Percentiles rank a stretch among this genome's conserved stretches.
These are phyloP conservation scores for Ectemnius lituratus DNA, from an alignment of 2,888 invertebrate genomes.

Conservation along the genomic window DNA sequence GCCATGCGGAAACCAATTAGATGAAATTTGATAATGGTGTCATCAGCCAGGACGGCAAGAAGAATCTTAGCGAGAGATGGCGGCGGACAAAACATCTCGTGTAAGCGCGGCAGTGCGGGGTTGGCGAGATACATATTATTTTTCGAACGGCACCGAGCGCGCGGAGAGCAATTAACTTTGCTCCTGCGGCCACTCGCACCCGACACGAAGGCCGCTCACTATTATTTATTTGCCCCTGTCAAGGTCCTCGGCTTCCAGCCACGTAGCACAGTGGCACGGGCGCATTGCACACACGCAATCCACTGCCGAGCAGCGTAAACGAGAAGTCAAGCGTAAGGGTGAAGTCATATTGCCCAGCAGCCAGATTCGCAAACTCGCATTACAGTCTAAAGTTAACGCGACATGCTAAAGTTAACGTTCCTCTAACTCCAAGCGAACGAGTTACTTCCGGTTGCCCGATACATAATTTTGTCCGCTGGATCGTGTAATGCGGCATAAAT, in stretches of 20 bases:
- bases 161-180: conserved; percentile 59
- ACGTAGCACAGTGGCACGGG: conserved; percentile 14
- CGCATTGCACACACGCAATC: conserved; percentile 3
- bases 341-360: not conserved
- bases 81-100: conserved; percentile 55
- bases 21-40: conserved; percentile 48
- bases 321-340: conserved; percentile 1
- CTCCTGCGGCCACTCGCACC: conserved; percentile 21
- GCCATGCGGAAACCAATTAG: conserved; percentile 31
- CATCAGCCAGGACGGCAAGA: not conserved
- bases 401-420: no score
- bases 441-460: no score
- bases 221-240: conserved; percentile 60
- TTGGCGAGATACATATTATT: conserved; percentile 55
- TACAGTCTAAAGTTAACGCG: no score
- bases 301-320: not conserved
- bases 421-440: no score
- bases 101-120: conserved; percentile 53
- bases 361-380: no score
- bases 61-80: conserved; percentile 22
- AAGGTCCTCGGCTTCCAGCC: conserved; percentile 53
- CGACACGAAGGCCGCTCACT: conserved; percentile 53
- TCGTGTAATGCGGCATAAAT: no score
- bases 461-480: no score
- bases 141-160: conserved; percentile 49